Evolutionary conservation across 35 echinoderm and acorn worm genomes (phyloP).

Genomic region (Eucidaris tribuloides): DNA sequence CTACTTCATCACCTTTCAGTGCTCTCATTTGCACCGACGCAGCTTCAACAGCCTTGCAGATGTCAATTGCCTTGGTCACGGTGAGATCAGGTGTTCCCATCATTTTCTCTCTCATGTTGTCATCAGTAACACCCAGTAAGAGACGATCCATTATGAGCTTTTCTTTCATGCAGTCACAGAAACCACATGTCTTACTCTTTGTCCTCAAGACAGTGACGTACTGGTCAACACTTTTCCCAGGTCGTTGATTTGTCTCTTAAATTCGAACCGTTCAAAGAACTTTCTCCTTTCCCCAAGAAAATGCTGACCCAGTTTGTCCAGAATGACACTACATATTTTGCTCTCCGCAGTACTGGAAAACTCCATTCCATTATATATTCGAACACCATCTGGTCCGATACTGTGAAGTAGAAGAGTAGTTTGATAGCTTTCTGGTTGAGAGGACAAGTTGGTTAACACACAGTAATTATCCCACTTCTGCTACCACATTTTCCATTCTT

Average conservation of each 20-base stretch:
- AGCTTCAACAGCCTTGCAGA: slow-evolving; percentile 25
- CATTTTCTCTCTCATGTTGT: slow-evolving; percentile 44
- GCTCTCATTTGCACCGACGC: neutral
- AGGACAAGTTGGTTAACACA: slow-evolving; percentile 20
- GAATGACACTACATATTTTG: neutral
- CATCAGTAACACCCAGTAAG: neutral
- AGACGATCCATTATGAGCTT: too few relatives aligned
- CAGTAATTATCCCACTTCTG: slow-evolving; percentile 50
- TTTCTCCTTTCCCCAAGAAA: slow-evolving; percentile 12
- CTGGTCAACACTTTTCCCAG: slow-evolving; percentile 18
- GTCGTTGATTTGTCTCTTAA: slow-evolving; percentile 19
- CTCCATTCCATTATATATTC: slow-evolving; percentile 22
- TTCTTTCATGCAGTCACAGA: too few relatives aligned
- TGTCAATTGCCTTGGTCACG: slow-evolving; percentile 25
- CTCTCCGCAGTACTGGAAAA: slow-evolving; percentile 4
- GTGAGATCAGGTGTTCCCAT: slow-evolving; percentile 30
- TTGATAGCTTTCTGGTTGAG: slow-evolving; percentile 8
- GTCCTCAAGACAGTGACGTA: slow-evolving; percentile 15
- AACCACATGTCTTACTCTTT: slow-evolving; percentile 33
- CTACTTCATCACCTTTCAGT: neutral
- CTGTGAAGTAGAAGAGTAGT: slow-evolving; percentile 16
- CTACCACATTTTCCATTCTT: slow-evolving; percentile 37
- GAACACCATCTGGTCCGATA: slow-evolving; percentile 8
- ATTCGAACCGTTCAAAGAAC: slow-evolving; percentile 43
- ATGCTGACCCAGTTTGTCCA: slow-evolving; percentile 10